Conservation (phyloP, 2,113 vertebrate genomes). For the Gasterosteus nipponicus region DNA sequence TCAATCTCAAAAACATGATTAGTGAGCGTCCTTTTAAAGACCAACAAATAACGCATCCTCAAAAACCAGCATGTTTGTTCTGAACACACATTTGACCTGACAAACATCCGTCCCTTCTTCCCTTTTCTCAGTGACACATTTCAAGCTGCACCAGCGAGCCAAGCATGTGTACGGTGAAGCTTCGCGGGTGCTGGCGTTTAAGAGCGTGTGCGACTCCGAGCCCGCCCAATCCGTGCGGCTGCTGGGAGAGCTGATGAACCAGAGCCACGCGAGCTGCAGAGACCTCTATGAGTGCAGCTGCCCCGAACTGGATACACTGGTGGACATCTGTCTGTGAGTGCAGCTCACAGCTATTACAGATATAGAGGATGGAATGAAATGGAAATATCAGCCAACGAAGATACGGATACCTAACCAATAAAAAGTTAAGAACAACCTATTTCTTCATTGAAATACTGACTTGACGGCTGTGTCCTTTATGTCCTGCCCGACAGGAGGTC, state of each 20-base stretch:
- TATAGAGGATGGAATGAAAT: neutral
- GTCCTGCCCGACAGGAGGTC: conserved; percentile 82
- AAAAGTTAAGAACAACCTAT: neutral
- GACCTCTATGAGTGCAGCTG: conserved; percentile 98
- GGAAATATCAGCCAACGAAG: neutral
- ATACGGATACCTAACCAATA: neutral
- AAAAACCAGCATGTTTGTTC: neutral
- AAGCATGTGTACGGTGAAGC: conserved; percentile 95
- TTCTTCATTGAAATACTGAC: neutral
- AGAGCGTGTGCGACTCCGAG: conserved; percentile 86
- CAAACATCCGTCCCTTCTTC: neutral
- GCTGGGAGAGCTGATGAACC: conserved; percentile 94
- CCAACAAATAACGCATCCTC: neutral
- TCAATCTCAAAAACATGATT: neutral
- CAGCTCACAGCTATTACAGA: neutral
- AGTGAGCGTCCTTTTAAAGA: neutral
- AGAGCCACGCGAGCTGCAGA: conserved; percentile 93
- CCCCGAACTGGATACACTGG: conserved; percentile 91
- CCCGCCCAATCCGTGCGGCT: conserved; percentile 79
- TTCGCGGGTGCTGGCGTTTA: conserved; percentile 89
- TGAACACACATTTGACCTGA: neutral
- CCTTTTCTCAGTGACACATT: conserved; percentile 81
- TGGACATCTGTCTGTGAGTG: conserved; percentile 94
- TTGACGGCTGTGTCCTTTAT: conserved; percentile 40
- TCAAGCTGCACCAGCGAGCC: conserved; percentile 92